These are phyloP conservation scores for Gymnoscopelus braueri DNA, from an alignment of 2,797 vertebrate genomes.

Conservation along the genomic window DNA sequence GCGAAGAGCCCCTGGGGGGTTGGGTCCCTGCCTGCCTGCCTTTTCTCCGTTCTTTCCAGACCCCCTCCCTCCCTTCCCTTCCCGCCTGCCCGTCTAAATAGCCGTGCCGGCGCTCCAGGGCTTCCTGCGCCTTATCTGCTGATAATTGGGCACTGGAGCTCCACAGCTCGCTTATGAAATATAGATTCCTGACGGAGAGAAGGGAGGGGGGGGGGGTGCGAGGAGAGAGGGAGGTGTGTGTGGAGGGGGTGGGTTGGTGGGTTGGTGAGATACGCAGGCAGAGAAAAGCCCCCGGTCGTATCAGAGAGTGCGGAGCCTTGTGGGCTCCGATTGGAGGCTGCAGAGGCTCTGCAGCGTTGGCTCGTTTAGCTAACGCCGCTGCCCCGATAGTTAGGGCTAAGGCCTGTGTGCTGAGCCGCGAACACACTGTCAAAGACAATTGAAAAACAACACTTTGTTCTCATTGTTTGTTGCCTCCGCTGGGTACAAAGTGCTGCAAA, in stretches of 20 bases:
- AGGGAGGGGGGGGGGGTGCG: constrained; percentile 50
- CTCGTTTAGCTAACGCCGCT: constrained; percentile 72
- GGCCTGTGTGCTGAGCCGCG: constrained; percentile 60
- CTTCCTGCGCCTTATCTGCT: constrained; percentile 86
- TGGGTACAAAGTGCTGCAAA: constrained; percentile 55
- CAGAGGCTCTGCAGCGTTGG: constrained; percentile 52
- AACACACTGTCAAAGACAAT: constrained; percentile 62
- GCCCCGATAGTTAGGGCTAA: constrained; percentile 61
- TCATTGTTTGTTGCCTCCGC: constrained; percentile 56
- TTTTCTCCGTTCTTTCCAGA: constrained; percentile 61
- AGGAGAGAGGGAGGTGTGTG: constrained; percentile 43
- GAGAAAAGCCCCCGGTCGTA: constrained; percentile 74
- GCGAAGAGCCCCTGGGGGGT: constrained; percentile 81
- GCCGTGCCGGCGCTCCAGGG: constrained; percentile 81
- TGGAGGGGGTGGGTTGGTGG: constrained; percentile 35
- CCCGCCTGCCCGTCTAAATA: constrained; percentile 80
- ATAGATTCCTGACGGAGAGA: constrained; percentile 83
- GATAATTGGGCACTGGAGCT: constrained; percentile 86
- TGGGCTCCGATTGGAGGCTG: constrained; percentile 45
- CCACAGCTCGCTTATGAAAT: constrained; percentile 86
- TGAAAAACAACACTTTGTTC: constrained; percentile 69
- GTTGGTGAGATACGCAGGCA: constrained; percentile 55
- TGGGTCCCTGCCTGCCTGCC: constrained; percentile 80
- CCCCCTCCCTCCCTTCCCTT: constrained; percentile 44
- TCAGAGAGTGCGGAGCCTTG: constrained; percentile 65